Base-by-base conservation (phyloP, 2,797 vertebrate genomes). In the Pipistrellus pipistrellus region DNA sequence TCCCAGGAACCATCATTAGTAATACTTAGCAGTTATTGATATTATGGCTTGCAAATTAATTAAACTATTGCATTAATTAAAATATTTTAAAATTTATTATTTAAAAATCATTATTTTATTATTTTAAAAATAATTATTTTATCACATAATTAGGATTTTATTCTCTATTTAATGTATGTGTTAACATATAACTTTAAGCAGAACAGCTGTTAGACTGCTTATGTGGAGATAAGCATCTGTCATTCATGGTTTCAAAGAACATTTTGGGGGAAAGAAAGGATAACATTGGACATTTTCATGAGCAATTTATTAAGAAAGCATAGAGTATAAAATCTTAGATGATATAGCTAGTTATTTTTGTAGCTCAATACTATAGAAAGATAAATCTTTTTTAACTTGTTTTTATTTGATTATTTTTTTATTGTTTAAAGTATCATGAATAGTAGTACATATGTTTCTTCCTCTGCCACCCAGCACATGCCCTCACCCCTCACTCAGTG, bases 11-110 rank as follows among this genome's bases (percentile, higher is more conserved):
- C 13, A 86, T n/a, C 30, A 75, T 9, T 68, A 51, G 23, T 62
- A 71, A 73, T 38, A 84, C 8, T 80, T 90, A 88, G 11, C 25
- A 53, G 51, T 90, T 85, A 81, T 18, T 57, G 75, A 80, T 69
- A 86, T 78, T 76, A 62, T 72, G 73, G 38, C 73, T 78, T 83
- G n/a, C 27, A 81, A 48, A 78, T 85, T 53, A 62, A 69, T 88
- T 10, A 78, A 90, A 80, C 1, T 59, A n/a, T 64, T 90, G 38
- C 2, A 66, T 88, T 90, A 46, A 76, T 85, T 84, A 68, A 71
- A 95, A 75, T 84, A 92, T 84, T 92, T 92, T 62, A 80, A 73
- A 78, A 38, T 84, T 82, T 72, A 82, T 32, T 48, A 27, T 77
- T 93, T 75, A 86, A 85, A 81, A 88, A 90, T 68, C 25, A 81